phyloP scores from a whole-genome alignment of 1,140 invertebrate species.

The Agraylea sexmaculata region DNA sequence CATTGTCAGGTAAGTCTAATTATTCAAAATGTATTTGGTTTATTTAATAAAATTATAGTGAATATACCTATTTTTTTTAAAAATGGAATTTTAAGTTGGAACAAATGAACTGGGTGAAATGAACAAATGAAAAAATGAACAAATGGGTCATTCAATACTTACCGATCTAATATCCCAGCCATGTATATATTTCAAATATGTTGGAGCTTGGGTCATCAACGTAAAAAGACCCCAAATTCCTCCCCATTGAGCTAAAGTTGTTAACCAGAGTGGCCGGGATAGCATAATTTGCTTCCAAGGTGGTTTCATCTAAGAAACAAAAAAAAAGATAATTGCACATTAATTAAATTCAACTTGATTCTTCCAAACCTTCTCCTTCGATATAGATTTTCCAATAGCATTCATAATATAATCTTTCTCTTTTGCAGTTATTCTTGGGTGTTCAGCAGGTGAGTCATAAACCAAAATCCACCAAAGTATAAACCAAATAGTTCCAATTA shows the following conservation, averaged over 20 bases:
- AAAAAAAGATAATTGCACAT: not conserved
- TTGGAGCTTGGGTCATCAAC: constrained; percentile 71
- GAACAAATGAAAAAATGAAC: constrained; percentile 3
- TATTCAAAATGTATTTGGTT: too few relatives aligned
- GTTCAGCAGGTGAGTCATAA: constrained; percentile 55
- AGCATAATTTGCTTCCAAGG: constrained; percentile 65
- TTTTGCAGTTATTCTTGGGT: constrained; percentile 58
- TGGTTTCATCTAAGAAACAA: constrained; percentile 33
- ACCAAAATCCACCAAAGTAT: constrained; percentile 50
- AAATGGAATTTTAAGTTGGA: too few relatives aligned
- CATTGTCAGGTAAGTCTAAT: too few relatives aligned
- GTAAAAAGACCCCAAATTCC: constrained; percentile 79
- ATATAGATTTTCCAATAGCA: constrained; percentile 36
- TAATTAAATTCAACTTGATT: not conserved
- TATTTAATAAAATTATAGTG: too few relatives aligned
- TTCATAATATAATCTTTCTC: constrained; percentile 54
- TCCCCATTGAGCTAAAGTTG: constrained; percentile 50
- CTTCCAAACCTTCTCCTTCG: constrained; percentile 27
- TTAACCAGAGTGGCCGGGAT: constrained; percentile 64
- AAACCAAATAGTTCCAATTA: constrained; percentile 55
- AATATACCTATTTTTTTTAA: too few relatives aligned
- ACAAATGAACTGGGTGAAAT: too few relatives aligned
- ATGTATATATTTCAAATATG: constrained; percentile 74
- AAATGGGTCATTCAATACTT: constrained; percentile 23
- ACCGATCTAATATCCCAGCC: constrained; percentile 71